Conservation (phyloP, 2,113 vertebrate genomes). For the Maccullochella peelii region DNA sequence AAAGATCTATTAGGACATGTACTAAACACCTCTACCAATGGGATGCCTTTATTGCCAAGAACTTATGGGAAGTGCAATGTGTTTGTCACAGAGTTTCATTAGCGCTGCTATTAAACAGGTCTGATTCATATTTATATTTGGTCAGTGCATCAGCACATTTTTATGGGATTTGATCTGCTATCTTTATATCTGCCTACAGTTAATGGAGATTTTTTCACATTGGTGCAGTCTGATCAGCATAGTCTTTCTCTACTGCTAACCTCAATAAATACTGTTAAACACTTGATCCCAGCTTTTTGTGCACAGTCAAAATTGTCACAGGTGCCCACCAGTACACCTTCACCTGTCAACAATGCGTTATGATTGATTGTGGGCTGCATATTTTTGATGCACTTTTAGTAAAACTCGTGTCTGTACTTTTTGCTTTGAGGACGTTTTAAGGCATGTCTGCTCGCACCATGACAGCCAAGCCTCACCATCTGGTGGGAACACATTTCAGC, state of each 20-base stretch:
- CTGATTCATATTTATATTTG: neutral
- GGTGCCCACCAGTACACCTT: slow-evolving; percentile 3
- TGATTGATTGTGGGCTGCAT: neutral
- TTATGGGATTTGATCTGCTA: too few species aligned
- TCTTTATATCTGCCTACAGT: too few species aligned
- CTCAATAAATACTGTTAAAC: neutral
- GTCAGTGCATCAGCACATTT: neutral
- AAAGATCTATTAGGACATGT: neutral
- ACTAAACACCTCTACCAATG: neutral
- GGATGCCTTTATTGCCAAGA: neutral
- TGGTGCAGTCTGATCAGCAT: neutral
- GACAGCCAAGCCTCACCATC: slow-evolving; percentile 61
- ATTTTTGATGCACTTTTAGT: slow-evolving; percentile 4
- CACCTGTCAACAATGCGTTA: neutral
- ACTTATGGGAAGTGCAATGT: neutral
- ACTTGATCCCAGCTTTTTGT: neutral
- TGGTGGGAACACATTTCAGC: slow-evolving; percentile 60
- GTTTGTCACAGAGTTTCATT: neutral
- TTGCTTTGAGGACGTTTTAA: slow-evolving; percentile 43
- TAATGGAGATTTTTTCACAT: neutral
- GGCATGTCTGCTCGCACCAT: slow-evolving; percentile 51
- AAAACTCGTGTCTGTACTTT: slow-evolving; percentile 22
- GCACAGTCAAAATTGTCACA: neutral
- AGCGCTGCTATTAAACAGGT: neutral
- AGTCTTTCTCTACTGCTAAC: neutral